A percentile compares a stretch with the other conserved stretches of the same genome.
Evolutionary conservation across 2,888 invertebrate genomes (phyloP).

Genomic region (Podabrus alpinus): DNA sequence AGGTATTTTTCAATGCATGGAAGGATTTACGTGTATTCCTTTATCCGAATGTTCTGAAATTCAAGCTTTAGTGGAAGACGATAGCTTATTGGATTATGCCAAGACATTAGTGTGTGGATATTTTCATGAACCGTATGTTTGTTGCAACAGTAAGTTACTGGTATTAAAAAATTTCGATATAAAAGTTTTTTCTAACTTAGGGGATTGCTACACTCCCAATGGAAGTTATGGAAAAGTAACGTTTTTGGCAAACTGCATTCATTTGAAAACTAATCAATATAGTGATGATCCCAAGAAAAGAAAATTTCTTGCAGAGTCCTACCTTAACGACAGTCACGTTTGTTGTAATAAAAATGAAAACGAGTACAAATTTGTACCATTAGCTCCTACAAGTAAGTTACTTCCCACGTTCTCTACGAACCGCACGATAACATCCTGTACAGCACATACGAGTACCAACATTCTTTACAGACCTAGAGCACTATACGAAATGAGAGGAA

Average conservation of each 20-base stretch:
- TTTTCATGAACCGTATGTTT: constrained; percentile 21
- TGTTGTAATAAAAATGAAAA: constrained; percentile 18
- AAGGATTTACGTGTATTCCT: constrained; percentile 11
- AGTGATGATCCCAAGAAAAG: background rate
- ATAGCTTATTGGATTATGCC: background rate
- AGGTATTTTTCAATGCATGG: background rate
- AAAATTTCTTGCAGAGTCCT: constrained; percentile 14
- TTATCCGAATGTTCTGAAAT: constrained; percentile 17
- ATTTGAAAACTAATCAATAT: background rate
- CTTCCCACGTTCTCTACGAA: no score
- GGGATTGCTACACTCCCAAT: constrained; percentile 17
- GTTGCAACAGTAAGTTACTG: constrained; percentile 18
- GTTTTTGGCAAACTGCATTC: background rate
- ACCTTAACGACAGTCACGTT: constrained; percentile 13
- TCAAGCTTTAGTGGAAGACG: background rate
- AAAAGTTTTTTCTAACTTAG: background rate
- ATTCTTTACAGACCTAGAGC: no score
- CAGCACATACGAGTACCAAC: no score
- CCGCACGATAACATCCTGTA: no score
- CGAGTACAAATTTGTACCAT: constrained; percentile 2
- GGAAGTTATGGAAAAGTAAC: constrained; percentile 12
- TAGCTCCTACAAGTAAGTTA: constrained; percentile 13
- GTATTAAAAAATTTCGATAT: background rate
- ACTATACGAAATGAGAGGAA: no score
- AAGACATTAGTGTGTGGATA: constrained; percentile 16